Evolutionary conservation across 2,113 vertebrate species (phyloP), one percentile per base, ranked within the genome.

Genomic region (Donacobius atricapilla): DNA sequence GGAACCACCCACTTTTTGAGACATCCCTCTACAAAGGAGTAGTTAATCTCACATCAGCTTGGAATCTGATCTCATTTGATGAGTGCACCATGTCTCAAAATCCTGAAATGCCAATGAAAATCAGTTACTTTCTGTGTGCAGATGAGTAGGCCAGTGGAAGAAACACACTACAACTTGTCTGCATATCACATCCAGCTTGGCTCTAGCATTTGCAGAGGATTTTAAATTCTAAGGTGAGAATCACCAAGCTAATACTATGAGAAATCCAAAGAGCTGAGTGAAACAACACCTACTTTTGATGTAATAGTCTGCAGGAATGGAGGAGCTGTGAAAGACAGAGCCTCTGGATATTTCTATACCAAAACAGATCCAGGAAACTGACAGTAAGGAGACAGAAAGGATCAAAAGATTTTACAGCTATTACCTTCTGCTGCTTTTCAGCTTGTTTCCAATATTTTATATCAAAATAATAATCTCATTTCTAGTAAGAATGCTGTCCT

Each of bases 371-470:
- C 45, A 69, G 54, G 45, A 87, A 94, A 79, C 56, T 63, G 63
- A 91, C 71, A 95, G 37, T 31, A 85, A 94, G 56, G 22, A 92
- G 44, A 78, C 5, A 77, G 50, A 90, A 89, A 86, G 40, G 68
- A 93, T 90, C 57, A 94, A 83, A 94, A 83, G 58, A 86, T 54
- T 75, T 89, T 53, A 69, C 56, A 88, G 54, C 17, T 88, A 63
- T 66, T 94, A 84, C 58, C 44, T 89, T 94, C 68, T 93, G 44
- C 51, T 78, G 53, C 1, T 1, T 91, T 94, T 86, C 69, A 92
- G 73, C 20, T 65, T 90, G 23, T 90, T 96, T 87, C 85, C 51
- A 89, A 12, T 51, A 66, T 50, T 92, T 90, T 28, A 83, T 70
- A 54, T 88, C 54, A 76, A 80, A 87, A 83, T 91, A 83, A n/a